phyloP scores from a whole-genome alignment of 2,888 invertebrate species.

The Ryuthela nishihirai region DNA sequence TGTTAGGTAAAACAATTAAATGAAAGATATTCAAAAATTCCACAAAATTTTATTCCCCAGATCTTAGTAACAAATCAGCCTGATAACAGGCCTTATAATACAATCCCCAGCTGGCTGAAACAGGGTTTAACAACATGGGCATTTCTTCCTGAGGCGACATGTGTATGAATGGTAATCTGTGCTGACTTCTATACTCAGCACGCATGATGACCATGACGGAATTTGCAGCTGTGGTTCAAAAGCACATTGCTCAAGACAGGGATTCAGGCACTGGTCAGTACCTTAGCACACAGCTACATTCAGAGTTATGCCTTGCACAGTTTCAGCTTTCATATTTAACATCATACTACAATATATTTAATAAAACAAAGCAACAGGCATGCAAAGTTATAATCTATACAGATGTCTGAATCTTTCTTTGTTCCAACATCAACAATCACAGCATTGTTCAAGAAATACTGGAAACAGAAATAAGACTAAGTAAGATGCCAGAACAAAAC shows the following conservation, averaged over 20 bases:
- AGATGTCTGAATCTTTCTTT: no score
- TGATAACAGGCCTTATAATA: slow-evolving; percentile 21
- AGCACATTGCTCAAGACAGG: slow-evolving; percentile 18
- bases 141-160: slow-evolving; percentile 7
- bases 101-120: slow-evolving; percentile 18
- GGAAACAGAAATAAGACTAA: no score
- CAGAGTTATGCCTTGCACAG: no score
- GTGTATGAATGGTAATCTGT: background rate
- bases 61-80: slow-evolving; percentile 34
- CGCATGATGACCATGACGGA: slow-evolving; percentile 7
- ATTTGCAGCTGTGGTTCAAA: slow-evolving; percentile 10
- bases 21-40: slow-evolving; percentile 23
- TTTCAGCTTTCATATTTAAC: no score
- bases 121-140: slow-evolving; percentile 2
- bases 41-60: slow-evolving; percentile 39
- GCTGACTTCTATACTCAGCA: slow-evolving; percentile 7
- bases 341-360: no score
- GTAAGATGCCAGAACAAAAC: no score
- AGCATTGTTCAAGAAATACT: no score
- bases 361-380: no score
- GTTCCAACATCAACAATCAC: no score
- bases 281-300: no score
- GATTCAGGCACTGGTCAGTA: slow-evolving; percentile 33
- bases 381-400: no score
- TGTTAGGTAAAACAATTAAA: no score